These are phyloP conservation scores for Drosophila littoralis DNA, from an alignment of 1,140 invertebrate species.

Conservation along the genomic window DNA sequence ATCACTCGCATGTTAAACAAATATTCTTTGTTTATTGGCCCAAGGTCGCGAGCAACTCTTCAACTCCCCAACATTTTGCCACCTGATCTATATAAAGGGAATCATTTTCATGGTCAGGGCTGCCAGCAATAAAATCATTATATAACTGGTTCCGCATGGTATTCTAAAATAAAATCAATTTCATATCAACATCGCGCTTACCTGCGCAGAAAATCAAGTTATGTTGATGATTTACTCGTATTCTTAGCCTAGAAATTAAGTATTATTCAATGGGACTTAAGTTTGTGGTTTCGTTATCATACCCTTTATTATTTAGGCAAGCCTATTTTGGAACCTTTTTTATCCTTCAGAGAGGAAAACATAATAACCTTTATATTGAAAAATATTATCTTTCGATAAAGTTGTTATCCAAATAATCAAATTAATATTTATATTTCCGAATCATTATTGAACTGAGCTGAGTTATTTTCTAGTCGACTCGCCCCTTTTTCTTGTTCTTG, in stretches of 20 bases:
- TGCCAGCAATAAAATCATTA: not conserved
- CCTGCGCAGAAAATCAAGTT: constrained; percentile 24
- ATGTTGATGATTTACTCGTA: constrained; percentile 19
- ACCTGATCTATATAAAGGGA: not conserved
- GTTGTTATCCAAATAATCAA: too few relatives aligned
- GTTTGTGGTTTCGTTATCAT: constrained; percentile 18
- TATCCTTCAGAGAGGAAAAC: too few relatives aligned
- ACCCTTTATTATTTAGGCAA: not conserved
- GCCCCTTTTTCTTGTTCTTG: not conserved
- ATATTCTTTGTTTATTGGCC: constrained; percentile 23
- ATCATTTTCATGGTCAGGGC: constrained; percentile 39
- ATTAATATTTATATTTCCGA: too few relatives aligned
- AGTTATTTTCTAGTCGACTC: constrained; percentile 1
- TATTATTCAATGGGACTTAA: constrained; percentile 31
- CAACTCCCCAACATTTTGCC: constrained; percentile 9
- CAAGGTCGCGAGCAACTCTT: constrained; percentile 57
- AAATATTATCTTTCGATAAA: too few relatives aligned
- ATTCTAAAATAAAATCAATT: constrained; percentile 35
- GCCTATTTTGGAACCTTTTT: too few relatives aligned
- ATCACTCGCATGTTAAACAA: constrained; percentile 31
- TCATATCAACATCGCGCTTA: constrained; percentile 8
- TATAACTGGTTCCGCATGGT: constrained; percentile 42
- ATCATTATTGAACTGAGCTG: too few relatives aligned
- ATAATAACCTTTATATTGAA: too few relatives aligned
- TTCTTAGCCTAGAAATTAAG: constrained; percentile 56